Conservation (phyloP, 2,797 vertebrate species). For the Tympanoctomys barrerae region DNA sequence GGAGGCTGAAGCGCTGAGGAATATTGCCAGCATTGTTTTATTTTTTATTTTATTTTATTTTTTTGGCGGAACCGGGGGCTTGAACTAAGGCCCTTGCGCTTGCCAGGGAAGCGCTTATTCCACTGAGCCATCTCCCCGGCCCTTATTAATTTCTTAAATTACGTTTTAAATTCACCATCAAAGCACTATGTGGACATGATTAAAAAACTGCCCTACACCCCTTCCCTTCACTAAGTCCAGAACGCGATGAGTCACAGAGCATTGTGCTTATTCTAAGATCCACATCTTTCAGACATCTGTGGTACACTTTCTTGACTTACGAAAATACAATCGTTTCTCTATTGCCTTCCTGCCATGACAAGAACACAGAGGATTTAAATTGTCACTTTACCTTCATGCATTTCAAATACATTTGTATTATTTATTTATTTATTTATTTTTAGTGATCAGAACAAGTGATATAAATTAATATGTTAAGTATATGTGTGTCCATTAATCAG, state of each 20-base stretch:
- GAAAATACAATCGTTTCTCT: neutral
- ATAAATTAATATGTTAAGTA: neutral
- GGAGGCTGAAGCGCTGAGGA: neutral
- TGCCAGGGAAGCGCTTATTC: too few species aligned
- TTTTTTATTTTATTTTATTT: too few species aligned
- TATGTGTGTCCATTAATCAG: neutral
- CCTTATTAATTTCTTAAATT: neutral
- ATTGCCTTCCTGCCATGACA: neutral
- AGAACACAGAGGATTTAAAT: neutral
- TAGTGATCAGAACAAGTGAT: neutral
- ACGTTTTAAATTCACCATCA: constrained; percentile 15
- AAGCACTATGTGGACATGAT: neutral
- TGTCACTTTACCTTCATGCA: neutral
- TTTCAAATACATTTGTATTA: neutral
- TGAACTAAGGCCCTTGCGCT: too few species aligned
- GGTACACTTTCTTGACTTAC: neutral
- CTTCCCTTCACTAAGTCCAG: neutral
- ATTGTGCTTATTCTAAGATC: constrained; percentile 3
- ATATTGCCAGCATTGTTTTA: neutral
- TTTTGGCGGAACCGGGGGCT: too few species aligned
- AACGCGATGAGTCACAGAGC: neutral
- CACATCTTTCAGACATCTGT: neutral
- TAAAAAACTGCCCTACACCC: neutral
- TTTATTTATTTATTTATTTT: neutral
- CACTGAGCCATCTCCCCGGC: too few species aligned